These are phyloP conservation scores for Lucilia cuprina DNA, from an alignment of 1,140 invertebrate species.

Conservation along the genomic window DNA sequence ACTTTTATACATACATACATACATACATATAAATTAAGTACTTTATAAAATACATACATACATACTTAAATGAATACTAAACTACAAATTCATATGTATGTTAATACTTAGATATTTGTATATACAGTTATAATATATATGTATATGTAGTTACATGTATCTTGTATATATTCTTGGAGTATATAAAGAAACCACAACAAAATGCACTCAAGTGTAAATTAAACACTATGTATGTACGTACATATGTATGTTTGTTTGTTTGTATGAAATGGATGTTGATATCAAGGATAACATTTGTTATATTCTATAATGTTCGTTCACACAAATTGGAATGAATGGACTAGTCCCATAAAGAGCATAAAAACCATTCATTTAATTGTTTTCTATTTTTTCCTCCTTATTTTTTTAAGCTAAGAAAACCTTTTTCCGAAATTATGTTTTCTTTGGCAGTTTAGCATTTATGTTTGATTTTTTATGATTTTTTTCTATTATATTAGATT, in stretches of 20 bases:
- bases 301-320: not conserved
- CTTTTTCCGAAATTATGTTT: too few relatives aligned
- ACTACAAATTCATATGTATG: too few relatives aligned
- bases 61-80: too few relatives aligned
- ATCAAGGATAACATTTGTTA: constrained; percentile 2
- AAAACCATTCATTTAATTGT: not conserved
- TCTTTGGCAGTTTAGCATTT: too few relatives aligned
- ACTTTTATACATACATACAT: too few relatives aligned
- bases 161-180: not conserved
- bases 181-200: not conserved
- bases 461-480: too few relatives aligned
- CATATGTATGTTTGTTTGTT: too few relatives aligned
- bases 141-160: not conserved
- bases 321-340: not conserved
- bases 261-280: not conserved
- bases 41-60: not conserved
- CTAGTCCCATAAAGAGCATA: not conserved
- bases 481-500: too few relatives aligned
- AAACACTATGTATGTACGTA: not conserved
- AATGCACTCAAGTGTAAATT: not conserved
- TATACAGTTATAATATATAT: not conserved
- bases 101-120: not conserved
- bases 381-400: not conserved
- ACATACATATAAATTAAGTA: not conserved
- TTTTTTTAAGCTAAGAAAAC: too few relatives aligned